Evolutionary conservation across 2,797 vertebrate genomes (phyloP).

Genomic region (Dryobates pubescens): DNA sequence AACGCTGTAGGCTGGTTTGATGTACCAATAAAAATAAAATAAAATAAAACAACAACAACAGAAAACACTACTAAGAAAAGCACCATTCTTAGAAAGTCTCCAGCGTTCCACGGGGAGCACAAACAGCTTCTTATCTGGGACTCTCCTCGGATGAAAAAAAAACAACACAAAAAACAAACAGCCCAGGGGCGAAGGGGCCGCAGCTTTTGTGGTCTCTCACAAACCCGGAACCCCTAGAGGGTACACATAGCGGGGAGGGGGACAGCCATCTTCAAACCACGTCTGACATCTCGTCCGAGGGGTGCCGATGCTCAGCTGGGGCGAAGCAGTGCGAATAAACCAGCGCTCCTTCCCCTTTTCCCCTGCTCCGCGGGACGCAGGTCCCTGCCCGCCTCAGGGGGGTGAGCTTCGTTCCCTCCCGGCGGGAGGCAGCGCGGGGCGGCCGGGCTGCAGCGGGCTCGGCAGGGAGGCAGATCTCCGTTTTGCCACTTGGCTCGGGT

Average conservation of each 20-base stretch:
- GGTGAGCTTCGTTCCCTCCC: not conserved
- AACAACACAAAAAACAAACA: not conserved
- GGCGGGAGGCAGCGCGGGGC: not conserved
- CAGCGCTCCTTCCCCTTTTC: not conserved
- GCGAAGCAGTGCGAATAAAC: not conserved
- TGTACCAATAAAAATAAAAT: slow-evolving; percentile 63
- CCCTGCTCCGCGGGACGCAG: not conserved
- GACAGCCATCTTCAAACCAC: not conserved
- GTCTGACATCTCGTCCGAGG: not conserved
- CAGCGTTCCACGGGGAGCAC: slow-evolving; percentile 51
- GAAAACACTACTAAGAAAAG: slow-evolving; percentile 31
- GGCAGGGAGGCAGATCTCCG: not conserved
- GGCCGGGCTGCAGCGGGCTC: not conserved
- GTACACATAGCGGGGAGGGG: not conserved
- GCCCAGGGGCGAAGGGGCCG: slow-evolving; percentile 8
- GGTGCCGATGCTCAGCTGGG: not conserved
- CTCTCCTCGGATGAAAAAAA: slow-evolving; percentile 24
- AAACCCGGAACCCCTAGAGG: not conserved
- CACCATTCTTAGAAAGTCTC: slow-evolving; percentile 65
- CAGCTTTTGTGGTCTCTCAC: slow-evolving; percentile 13
- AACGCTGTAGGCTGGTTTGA: slow-evolving; percentile 60
- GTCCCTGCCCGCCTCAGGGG: not conserved
- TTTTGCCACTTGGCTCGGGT: not conserved
- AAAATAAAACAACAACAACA: not conserved
- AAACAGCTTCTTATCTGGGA: slow-evolving; percentile 57